Conservation (phyloP, 1,140 invertebrate genomes). For the Triops cancriformis region DNA sequence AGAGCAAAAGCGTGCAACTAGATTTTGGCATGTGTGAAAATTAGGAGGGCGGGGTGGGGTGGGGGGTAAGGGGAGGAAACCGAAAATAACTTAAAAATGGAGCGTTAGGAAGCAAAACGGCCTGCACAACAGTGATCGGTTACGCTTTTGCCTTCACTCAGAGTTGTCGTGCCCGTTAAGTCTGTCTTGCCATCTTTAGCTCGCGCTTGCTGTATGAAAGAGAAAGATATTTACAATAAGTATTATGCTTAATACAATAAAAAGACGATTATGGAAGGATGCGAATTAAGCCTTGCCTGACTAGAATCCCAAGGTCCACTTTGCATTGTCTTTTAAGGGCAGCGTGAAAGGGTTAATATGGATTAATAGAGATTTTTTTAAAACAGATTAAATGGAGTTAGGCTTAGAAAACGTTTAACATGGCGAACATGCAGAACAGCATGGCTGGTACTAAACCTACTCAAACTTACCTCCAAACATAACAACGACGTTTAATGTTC, state of each 20-base stretch:
- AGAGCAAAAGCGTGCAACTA: neutral
- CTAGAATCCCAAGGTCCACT: conserved; percentile 23
- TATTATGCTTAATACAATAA: neutral
- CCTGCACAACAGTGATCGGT: neutral
- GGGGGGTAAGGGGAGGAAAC: no score
- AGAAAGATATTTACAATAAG: conserved; percentile 10
- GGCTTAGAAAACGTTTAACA: no score
- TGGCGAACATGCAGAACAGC: no score
- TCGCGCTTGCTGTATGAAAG: conserved; percentile 57
- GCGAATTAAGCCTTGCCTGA: conserved; percentile 25
- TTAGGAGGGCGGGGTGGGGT: no score
- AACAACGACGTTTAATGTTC: no score
- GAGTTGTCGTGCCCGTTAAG: neutral
- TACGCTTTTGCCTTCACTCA: neutral
- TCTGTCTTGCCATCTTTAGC: conserved; percentile 48
- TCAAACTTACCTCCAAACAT: no score
- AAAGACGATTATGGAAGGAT: neutral
- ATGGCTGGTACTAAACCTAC: no score
- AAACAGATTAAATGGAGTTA: no score
- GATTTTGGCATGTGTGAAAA: no score
- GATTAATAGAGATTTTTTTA: neutral
- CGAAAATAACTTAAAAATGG: neutral
- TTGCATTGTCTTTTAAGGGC: conserved; percentile 24
- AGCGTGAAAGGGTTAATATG: conserved; percentile 3
- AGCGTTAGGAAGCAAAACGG: neutral